These are phyloP conservation scores for Raja brachyura DNA, from an alignment of 2,113 vertebrate species.

Conservation along the genomic window DNA sequence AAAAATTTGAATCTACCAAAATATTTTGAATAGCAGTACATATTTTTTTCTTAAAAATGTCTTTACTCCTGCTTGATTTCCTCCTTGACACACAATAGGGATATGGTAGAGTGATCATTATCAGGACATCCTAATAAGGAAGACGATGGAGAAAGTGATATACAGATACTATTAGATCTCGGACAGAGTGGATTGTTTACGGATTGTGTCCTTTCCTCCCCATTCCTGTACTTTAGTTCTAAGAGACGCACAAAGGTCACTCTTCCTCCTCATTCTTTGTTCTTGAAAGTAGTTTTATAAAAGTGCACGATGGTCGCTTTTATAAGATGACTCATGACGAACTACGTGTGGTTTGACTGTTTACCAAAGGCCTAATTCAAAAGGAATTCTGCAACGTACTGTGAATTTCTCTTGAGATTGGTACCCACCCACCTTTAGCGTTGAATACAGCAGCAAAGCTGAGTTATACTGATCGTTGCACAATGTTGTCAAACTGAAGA, in stretches of 20 bases:
- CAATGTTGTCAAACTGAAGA: too few relatives aligned
- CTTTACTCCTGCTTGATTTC: slow-evolving; percentile 1
- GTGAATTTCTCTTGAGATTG: background rate
- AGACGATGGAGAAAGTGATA: slow-evolving; percentile 26
- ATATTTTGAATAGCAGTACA: background rate
- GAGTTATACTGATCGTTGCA: background rate
- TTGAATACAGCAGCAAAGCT: background rate
- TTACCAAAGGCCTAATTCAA: background rate
- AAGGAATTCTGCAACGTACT: background rate
- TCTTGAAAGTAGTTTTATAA: too few relatives aligned
- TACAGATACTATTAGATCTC: background rate
- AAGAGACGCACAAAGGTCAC: background rate
- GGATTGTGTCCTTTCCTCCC: background rate
- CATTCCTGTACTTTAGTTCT: background rate
- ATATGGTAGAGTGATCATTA: slow-evolving; percentile 19
- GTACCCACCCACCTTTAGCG: background rate
- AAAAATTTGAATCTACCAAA: background rate
- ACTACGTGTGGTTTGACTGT: background rate
- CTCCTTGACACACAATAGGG: background rate
- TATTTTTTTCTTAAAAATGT: background rate
- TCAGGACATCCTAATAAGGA: slow-evolving; percentile 18
- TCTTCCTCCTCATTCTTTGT: background rate
- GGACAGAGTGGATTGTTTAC: background rate
- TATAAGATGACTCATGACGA: background rate
- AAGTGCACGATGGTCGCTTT: too few relatives aligned